Evolutionary conservation across 1,140 invertebrate genomes (phyloP).

Genomic region (Psilanteris sp.): DNA sequence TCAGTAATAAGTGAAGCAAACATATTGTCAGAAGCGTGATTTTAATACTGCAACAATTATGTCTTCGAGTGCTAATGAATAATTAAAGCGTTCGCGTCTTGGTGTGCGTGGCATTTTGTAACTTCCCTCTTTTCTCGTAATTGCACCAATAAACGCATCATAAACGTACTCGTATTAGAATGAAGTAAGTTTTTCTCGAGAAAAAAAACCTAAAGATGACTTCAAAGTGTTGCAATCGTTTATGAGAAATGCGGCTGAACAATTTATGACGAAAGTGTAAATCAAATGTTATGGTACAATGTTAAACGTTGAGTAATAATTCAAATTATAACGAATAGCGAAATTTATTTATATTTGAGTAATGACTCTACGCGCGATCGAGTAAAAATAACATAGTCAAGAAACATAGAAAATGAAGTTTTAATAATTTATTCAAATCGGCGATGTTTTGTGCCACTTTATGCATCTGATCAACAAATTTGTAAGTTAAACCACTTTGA

Average conservation of each 20-base stretch:
- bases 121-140: constrained; percentile 48
- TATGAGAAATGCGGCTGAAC: constrained; percentile 3
- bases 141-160: constrained; percentile 37
- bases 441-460: no score
- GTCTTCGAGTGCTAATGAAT: constrained; percentile 46
- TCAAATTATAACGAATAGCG: no score
- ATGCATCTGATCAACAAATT: no score
- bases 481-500: no score
- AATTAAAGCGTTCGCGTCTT: constrained; percentile 37
- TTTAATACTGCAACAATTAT: constrained; percentile 53
- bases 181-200: constrained; percentile 15
- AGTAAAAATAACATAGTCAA: no score
- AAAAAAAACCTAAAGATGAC: constrained; percentile 19
- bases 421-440: no score
- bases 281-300: no score
- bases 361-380: no score
- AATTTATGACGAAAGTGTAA: no score
- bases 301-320: no score
- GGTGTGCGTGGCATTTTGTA: constrained; percentile 35
- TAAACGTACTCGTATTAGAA: constrained; percentile 25
- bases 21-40: constrained; percentile 48
- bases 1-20: constrained; percentile 53
- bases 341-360: no score
- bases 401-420: no score
- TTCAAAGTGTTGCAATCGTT: constrained; percentile 16